Conservation (phyloP, 92 coral and sea anemone species). For the Palythoa caribaeorum region DNA sequence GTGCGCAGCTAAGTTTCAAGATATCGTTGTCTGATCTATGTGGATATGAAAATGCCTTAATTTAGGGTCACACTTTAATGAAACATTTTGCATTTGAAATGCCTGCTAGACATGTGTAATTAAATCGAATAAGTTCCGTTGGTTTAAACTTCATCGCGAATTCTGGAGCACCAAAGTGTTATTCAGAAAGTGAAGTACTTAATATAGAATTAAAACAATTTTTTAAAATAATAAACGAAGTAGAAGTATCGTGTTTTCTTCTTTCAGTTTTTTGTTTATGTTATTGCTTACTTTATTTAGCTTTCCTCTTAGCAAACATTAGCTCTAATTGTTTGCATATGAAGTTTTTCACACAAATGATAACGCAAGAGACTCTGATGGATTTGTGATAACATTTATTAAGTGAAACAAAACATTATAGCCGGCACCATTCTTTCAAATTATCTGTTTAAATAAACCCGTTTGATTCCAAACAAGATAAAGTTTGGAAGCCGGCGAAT, state of each 20-base stretch:
- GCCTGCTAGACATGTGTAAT: no score
- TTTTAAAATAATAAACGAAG: background rate
- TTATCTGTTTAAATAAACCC: background rate
- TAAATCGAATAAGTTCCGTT: background rate
- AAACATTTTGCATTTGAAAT: no score
- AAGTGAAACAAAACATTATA: background rate
- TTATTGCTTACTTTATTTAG: background rate
- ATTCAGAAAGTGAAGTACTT: background rate
- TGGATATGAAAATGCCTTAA: no score
- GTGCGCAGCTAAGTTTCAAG: no score
- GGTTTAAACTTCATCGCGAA: background rate
- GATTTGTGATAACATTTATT: background rate
- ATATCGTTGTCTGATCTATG: no score
- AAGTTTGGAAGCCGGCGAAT: background rate
- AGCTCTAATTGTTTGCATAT: no score
- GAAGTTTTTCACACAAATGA: no score
- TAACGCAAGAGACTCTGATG: background rate
- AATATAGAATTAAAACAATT: background rate
- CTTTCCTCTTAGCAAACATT: background rate
- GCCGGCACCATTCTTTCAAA: background rate
- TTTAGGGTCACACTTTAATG: no score
- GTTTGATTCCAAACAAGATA: background rate
- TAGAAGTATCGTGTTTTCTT: background rate
- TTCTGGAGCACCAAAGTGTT: background rate
- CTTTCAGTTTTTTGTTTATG: background rate